Conservation (phyloP, 2,113 vertebrate species). For the Paralichthys olivaceus region DNA sequence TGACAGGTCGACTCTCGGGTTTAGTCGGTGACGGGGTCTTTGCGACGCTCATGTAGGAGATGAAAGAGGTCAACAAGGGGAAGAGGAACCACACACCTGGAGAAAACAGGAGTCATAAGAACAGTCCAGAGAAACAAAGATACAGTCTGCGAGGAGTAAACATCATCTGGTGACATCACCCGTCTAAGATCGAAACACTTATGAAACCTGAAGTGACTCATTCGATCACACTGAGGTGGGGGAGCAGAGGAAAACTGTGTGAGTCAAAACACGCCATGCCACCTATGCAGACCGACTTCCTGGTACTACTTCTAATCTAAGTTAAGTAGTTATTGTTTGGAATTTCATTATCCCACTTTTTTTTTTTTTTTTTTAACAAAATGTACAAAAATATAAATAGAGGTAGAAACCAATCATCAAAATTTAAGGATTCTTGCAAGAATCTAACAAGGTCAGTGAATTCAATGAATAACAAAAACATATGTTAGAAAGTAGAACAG, state of each 20-base stretch:
- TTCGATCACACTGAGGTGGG: neutral
- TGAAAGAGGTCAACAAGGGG: constrained; percentile 43
- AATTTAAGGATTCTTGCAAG: too few species aligned
- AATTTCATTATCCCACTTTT: too few species aligned
- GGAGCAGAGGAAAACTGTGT: neutral
- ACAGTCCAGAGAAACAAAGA: neutral
- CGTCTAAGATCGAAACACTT: too few species aligned
- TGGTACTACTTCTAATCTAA: neutral
- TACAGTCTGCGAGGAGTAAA: neutral
- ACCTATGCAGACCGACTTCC: neutral
- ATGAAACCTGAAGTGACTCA: constrained; percentile 17
- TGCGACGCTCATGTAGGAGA: constrained; percentile 27
- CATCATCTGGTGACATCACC: too few species aligned
- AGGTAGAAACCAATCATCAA: neutral
- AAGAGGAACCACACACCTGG: constrained; percentile 70
- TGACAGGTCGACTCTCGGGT: constrained; percentile 8
- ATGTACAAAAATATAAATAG: neutral
- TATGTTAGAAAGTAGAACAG: too few species aligned
- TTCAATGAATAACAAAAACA: too few species aligned
- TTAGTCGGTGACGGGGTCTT: constrained; percentile 38
- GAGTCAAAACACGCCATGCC: constrained; percentile 1
- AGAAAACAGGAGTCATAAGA: constrained; percentile 22
- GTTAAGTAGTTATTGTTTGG: too few species aligned
- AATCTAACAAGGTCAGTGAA: too few species aligned
- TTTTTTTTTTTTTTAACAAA: too few species aligned